Evolutionary conservation across 2,113 vertebrate genomes (phyloP).

Genomic region (Arizona elegans): DNA sequence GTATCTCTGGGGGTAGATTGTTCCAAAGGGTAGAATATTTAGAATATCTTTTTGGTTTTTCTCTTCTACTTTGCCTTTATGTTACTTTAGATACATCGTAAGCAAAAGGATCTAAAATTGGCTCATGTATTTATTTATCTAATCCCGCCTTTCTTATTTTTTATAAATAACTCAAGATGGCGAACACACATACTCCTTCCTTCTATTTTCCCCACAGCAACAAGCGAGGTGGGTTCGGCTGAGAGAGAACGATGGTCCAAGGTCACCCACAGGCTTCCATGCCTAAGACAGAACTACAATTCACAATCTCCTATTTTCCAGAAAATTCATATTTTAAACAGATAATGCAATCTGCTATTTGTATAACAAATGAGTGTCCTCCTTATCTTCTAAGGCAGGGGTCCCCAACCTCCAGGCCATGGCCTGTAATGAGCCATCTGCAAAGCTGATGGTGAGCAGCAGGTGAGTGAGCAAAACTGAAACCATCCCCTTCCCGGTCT

Average conservation of each 20-base stretch:
- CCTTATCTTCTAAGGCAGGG: neutral
- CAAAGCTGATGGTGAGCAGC: neutral
- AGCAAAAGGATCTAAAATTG: neutral
- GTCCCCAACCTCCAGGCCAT: neutral
- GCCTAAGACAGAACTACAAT: neutral
- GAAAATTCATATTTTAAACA: neutral
- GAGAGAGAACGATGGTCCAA: neutral
- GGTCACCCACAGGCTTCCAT: neutral
- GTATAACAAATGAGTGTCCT: neutral
- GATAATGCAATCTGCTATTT: neutral
- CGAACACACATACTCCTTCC: neutral
- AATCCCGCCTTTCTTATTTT: neutral
- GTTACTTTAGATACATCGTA: neutral
- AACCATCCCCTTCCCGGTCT: neutral
- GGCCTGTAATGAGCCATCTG: neutral
- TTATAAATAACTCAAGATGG: neutral
- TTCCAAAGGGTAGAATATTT: too few species aligned
- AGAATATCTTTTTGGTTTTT: neutral
- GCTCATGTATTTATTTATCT: neutral
- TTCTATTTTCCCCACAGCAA: neutral
- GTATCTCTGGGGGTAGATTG: too few species aligned
- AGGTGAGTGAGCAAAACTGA: neutral
- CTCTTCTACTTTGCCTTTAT: neutral
- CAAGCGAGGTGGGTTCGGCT: neutral
- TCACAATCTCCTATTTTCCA: neutral